Evolutionary conservation across 2,797 vertebrate genomes (phyloP), one percentile per base, ranked within the genome.

Genomic region (Spinibarbus caldwelli): DNA sequence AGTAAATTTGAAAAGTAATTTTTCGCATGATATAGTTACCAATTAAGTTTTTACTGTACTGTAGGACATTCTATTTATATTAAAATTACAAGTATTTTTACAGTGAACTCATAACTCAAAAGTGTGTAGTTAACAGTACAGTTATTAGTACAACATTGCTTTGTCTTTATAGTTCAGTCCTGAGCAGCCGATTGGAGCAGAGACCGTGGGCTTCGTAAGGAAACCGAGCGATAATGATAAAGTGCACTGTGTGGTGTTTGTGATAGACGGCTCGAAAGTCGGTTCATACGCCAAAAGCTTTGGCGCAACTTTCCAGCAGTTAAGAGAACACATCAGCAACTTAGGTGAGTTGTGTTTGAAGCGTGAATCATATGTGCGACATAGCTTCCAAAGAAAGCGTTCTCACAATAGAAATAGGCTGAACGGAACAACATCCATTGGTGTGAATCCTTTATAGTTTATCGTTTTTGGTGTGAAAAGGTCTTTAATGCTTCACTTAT

Each of bases 231-330:
- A 90, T 0, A 85, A 82, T 73, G 91, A 94, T 15, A 92, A 91
- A 83, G 90, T 95, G 84, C 94, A 95, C 34, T 95, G 94, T 78
- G 94, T 95, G 80, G 95, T 75, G 10, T 95, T 94, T 84, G 92
- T 95, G 34, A 66, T 95, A 59, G 92, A 94, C 0, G 93, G 91
- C 19, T 87, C 89, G 0, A 91, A 94, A 85, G 52, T 95, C 19
- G 0, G 3, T 52, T 82, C 29, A 23, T 93, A 93, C 73, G 0
- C 87, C 38, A 90, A 91, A 89, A 80, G 88, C 84, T 87, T 93
- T 64, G 73, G 62, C 47, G 77, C 41, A 70, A 84, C 88, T 15
- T 93, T 95, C 85, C 90, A 90, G 38, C 86, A 91, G 81, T 92
- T 95, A 21, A 10, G 95, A 80, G 90, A 94, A 54, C 90, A 93